Conservation (phyloP, 2,113 vertebrate species). For the Platysteira castanea region DNA sequence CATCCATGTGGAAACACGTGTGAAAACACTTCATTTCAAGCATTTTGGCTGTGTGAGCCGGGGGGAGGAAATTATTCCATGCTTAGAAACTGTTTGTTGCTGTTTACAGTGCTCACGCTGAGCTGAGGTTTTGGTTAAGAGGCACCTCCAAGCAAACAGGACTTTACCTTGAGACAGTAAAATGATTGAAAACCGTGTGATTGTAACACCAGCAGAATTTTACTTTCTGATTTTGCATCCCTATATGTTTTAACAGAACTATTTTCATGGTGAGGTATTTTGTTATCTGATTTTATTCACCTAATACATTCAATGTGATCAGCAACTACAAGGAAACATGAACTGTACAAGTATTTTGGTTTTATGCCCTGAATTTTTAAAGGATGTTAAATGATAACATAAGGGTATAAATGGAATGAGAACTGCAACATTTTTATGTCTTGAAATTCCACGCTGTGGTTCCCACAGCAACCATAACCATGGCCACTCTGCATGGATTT, state of each 20-base stretch:
- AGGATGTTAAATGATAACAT: background rate
- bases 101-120: accelerated
- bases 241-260: background rate
- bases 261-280: background rate
- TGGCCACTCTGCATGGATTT: background rate
- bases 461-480: constrained; percentile 47
- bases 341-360: background rate
- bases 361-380: background rate
- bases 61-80: background rate
- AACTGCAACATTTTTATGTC: background rate
- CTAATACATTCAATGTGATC: background rate
- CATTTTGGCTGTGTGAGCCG: background rate
- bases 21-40: background rate
- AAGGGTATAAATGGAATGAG: background rate
- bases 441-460: background rate
- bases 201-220: background rate
- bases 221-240: background rate
- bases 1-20: accelerated
- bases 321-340: background rate
- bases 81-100: background rate
- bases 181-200: background rate
- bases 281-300: background rate
- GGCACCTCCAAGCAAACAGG: background rate
- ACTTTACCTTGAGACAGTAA: background rate
- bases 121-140: background rate